Base-by-base conservation (phyloP, 2,888 invertebrate genomes). In the Ectemnius cavifrons region DNA sequence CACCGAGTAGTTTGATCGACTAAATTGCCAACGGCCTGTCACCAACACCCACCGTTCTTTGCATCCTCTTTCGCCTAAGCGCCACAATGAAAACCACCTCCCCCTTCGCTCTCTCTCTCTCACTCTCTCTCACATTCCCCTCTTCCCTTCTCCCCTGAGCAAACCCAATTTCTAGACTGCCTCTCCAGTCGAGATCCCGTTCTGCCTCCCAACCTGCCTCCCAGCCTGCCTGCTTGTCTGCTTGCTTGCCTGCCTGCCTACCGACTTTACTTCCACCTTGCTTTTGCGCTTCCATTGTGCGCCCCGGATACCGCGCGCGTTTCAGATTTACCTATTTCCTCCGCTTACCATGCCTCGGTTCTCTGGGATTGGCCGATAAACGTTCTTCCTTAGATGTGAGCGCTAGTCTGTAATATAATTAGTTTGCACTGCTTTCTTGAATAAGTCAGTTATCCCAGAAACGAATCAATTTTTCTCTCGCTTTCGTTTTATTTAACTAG, bases 1-100 rank as follows among this genome's bases (percentile, higher is more conserved):
- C 37, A 75, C 75, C 67, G 81, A 77, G 73, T 72, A 82, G 77
- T 82, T 81, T 72, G 82, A 82, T 81, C 82, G 82, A 75, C 79
- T 73, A 76, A 78, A 81, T 83, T 82, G 78, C 76, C 68, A 58
- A 59, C 73, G 58, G 76, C 63, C 76, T 79, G 77, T 83, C 79
- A 74, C 79, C 70, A 77, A 82, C 78, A 79, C 73, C 70, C 60
- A 63, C 49, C 73, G 81, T 81, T 81, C 81, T 81, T 81, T 79
- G 77, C 74, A 64, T 77, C 77, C 77, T 77, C 76, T 37, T 37
- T 67, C 71, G 70, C 64, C 63, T 45, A 63, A 66, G 61, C 70
- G 18, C 16, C 49, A 37, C 45, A 52, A 68, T 65, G 63, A 72
- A 78, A 78, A 78, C 65, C 71, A 46, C 70, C 37, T 37, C 37